Percentiles rank a stretch among this genome's conserved stretches.
These are phyloP conservation scores for Apostichopus parvimensis DNA, from an alignment of 35 echinoderm and acorn worm species.

Conservation along the genomic window DNA sequence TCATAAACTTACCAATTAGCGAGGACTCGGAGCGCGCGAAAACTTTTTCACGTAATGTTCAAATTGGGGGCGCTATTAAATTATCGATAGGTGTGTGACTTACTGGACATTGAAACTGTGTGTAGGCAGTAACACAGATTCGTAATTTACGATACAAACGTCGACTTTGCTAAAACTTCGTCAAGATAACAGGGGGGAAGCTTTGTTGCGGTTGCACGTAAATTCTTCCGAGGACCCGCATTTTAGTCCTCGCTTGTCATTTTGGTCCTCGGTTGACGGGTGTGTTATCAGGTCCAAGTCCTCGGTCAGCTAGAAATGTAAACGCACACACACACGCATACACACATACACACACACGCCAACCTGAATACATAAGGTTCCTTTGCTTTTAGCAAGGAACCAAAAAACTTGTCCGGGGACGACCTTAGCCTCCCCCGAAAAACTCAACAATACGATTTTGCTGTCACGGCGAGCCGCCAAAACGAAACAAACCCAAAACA, in stretches of 20 bases:
- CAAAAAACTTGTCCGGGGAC: too few species aligned
- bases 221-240: not conserved
- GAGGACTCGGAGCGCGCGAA: too few species aligned
- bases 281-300: not conserved
- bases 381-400: too few species aligned
- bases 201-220: not conserved
- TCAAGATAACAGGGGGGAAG: not conserved
- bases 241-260: not conserved
- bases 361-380: too few species aligned
- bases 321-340: not conserved
- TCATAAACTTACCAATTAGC: too few species aligned
- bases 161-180: not conserved
- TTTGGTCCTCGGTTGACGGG: not conserved
- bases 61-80: not conserved
- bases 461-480: too few species aligned
- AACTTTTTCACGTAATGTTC: too few species aligned
- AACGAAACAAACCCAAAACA: too few species aligned
- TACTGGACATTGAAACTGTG: too few species aligned
- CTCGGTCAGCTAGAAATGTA: not conserved
- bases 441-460: too few species aligned
- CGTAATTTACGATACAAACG: not conserved
- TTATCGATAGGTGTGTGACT: not conserved
- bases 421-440: too few species aligned
- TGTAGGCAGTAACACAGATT: not conserved
- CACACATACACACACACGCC: too few species aligned